These are phyloP conservation scores for Chironomus tepperi DNA, from an alignment of 1,140 invertebrate genomes.

Conservation along the genomic window DNA sequence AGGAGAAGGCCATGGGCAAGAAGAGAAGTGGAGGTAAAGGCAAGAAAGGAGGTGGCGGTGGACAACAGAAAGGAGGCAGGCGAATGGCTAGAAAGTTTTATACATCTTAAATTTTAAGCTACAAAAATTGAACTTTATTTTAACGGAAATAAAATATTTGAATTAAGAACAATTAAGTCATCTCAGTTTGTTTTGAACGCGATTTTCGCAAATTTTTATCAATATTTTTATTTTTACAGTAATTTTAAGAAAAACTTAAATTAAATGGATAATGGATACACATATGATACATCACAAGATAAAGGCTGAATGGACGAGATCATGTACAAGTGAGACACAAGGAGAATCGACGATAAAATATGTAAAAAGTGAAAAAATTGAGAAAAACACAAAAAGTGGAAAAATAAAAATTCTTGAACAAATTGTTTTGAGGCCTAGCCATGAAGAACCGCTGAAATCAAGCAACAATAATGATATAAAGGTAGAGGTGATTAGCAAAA, in stretches of 20 bases:
- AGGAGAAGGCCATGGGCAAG: slow-evolving; percentile 27
- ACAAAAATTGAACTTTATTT: too few relatives aligned
- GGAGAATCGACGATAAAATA: not conserved
- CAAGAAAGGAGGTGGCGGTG: slow-evolving; percentile 32
- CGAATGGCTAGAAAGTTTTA: too few relatives aligned
- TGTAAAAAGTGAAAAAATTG: not conserved
- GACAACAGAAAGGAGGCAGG: not conserved
- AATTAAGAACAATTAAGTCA: too few relatives aligned
- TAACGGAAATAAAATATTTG: not conserved
- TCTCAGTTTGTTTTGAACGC: not conserved
- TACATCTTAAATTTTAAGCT: too few relatives aligned
- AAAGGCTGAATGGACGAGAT: slow-evolving; percentile 26
- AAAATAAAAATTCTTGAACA: slow-evolving; percentile 14
- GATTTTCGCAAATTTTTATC: not conserved
- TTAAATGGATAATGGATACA: not conserved
- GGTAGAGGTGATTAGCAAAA: not conserved
- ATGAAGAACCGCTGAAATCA: too few relatives aligned
- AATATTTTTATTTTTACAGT: not conserved
- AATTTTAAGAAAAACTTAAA: not conserved
- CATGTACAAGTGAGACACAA: not conserved
- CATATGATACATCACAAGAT: slow-evolving; percentile 26
- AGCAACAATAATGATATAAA: not conserved
- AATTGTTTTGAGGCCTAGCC: not conserved
- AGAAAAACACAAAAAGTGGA: not conserved
- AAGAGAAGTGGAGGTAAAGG: slow-evolving; percentile 37